phyloP scores from a whole-genome alignment of 2,113 vertebrate species.

The Paramisgurnus dabryanus region DNA sequence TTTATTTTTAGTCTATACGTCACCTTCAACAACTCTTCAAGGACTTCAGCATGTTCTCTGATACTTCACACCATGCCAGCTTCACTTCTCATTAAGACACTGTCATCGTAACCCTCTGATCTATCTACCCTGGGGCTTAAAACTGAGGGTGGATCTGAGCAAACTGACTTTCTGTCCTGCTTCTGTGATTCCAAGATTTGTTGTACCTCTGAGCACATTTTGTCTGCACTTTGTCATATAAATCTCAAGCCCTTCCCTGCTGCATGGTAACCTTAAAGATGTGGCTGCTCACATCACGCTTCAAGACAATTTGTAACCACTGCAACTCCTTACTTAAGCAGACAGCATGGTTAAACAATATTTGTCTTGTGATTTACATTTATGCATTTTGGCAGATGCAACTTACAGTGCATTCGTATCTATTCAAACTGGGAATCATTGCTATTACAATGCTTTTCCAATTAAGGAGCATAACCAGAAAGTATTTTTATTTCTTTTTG shows the following conservation, averaged over 20 bases:
- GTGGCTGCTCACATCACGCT: background rate
- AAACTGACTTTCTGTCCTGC: background rate
- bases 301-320: background rate
- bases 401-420: too few relatives aligned
- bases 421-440: too few relatives aligned
- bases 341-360: background rate
- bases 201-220: background rate
- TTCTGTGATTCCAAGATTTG: background rate
- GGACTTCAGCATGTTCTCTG: background rate
- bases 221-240: background rate
- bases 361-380: background rate
- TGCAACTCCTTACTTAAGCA: background rate
- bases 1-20: slow-evolving; percentile 4
- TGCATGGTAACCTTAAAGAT: slow-evolving; percentile 10
- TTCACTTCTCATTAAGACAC: background rate
- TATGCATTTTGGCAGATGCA: too few relatives aligned
- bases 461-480: too few relatives aligned
- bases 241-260: background rate
- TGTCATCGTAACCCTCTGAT: background rate
- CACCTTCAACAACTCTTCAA: background rate
- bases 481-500: too few relatives aligned
- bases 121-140: background rate
- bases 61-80: background rate
- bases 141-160: background rate
- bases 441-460: too few relatives aligned